phyloP scores from a whole-genome alignment of 1,140 invertebrate genomes.

The Micrasema longulum region DNA sequence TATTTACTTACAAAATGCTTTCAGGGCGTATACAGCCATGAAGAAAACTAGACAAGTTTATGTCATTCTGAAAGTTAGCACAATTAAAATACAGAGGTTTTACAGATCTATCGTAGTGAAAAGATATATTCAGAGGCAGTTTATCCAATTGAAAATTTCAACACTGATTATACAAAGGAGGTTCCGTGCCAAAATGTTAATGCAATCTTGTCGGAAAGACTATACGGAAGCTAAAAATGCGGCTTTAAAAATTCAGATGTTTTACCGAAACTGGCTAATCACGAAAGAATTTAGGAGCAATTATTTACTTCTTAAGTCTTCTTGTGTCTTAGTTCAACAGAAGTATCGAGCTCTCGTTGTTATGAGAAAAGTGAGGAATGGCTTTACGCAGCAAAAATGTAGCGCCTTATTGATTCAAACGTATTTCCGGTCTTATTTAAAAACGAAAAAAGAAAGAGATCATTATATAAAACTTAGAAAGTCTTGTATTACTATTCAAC shows the following conservation, averaged over 20 bases:
- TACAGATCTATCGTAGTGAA: slow-evolving; percentile 37
- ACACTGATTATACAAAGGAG: slow-evolving; percentile 62
- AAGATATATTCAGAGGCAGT: slow-evolving; percentile 50
- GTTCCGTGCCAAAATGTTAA: slow-evolving; percentile 62
- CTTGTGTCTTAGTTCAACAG: slow-evolving; percentile 46
- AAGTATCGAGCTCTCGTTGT: slow-evolving; percentile 8
- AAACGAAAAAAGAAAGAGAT: background rate
- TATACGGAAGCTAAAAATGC: slow-evolving; percentile 57
- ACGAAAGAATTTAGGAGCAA: slow-evolving; percentile 55
- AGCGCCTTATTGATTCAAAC: slow-evolving; percentile 62
- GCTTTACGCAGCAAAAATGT: slow-evolving; percentile 58
- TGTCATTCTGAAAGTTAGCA: slow-evolving; percentile 44
- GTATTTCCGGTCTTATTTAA: slow-evolving; percentile 60
- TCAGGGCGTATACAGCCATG: slow-evolving; percentile 55
- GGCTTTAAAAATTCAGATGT: slow-evolving; percentile 62
- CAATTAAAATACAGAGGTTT: slow-evolving; percentile 47
- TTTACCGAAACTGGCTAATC: slow-evolving; percentile 59
- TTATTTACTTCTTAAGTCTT: slow-evolving; percentile 55
- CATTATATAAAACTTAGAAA: slow-evolving; percentile 58
- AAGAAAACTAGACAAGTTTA: slow-evolving; percentile 53
- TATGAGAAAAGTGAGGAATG: slow-evolving; percentile 52
- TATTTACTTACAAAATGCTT: slow-evolving; percentile 56
- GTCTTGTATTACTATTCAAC: slow-evolving; percentile 62
- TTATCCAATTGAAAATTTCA: slow-evolving; percentile 57
- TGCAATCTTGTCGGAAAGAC: slow-evolving; percentile 57